phyloP scores from a whole-genome alignment of 2,888 invertebrate genomes.

The Drosophila buzzatii region DNA sequence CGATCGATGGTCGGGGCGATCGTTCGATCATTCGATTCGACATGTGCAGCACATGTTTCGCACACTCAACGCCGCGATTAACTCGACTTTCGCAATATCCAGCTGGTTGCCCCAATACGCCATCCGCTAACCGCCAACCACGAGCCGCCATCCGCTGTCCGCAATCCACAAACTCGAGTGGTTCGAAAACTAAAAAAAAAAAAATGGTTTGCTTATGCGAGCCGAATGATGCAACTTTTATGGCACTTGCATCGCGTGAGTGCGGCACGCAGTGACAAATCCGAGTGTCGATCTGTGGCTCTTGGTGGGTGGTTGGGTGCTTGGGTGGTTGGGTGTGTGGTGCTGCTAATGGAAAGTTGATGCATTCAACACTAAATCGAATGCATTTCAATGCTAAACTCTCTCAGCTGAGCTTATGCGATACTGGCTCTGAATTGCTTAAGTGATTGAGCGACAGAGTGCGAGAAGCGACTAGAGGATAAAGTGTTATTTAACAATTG shows the following conservation, averaged over 20 bases:
- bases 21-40: slow-evolving; percentile 36
- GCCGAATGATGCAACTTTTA: slow-evolving; percentile 44
- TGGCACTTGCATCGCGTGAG: slow-evolving; percentile 15
- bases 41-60: slow-evolving; percentile 59
- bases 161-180: slow-evolving; percentile 9
- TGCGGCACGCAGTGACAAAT: slow-evolving; percentile 7
- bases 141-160: neutral
- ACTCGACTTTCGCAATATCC: slow-evolving; percentile 62
- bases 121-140: neutral
- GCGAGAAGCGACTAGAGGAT: no score
- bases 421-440: neutral
- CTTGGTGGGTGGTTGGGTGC: slow-evolving; percentile 4
- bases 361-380: neutral
- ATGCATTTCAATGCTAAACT: slow-evolving; percentile 1
- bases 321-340: neutral
- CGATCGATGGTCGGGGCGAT: slow-evolving; percentile 38
- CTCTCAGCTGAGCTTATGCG: neutral
- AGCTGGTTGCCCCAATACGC: slow-evolving; percentile 42
- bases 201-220: slow-evolving; percentile 37
- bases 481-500: neutral
- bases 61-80: slow-evolving; percentile 44
- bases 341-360: slow-evolving; percentile 11
- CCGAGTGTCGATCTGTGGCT: neutral
- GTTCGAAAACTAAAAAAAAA: slow-evolving; percentile 2
- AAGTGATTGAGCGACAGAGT: neutral